Evolutionary conservation across 2,888 invertebrate species (phyloP), one percentile per base, ranked within the genome.

Genomic region (Agonopterix heracliana): DNA sequence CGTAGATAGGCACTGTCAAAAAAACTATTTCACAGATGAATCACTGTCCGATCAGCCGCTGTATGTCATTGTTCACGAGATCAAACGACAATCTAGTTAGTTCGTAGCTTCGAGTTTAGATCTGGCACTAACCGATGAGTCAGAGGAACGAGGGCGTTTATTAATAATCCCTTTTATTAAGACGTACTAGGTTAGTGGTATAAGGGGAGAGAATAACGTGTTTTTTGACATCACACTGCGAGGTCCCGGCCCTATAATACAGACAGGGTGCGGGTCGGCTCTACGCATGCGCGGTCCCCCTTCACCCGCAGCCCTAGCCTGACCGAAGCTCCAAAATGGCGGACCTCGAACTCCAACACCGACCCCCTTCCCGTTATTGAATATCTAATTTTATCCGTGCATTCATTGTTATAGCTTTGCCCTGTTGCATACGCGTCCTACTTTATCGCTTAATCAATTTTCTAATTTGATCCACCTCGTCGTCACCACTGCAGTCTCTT

Each of bases 351-450:
- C 80, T 69, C 72, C 79, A 70, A 77, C 80, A 5, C 26, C 26
- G 26, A 26, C 26, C 26, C 26, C 86, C 81, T 84, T 78, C 74
- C 75, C 70, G 78, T 81, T 88, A 88, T 87, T 86, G 87, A 87
- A 85, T 87, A 86, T 85, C 85, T 86, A 87, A 87, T 87, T 86
- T 85, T 86, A 82, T 80, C 78, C 68, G 68, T 83, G 78, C 81
- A 85, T 80, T 77, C 78, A 74, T 77, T 76, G 76, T 78, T 72
- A 69, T 69, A 70, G 57, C 66, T 66, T 63, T 67, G 64, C 61
- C 66, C 64, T 60, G 60, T 71, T 79, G 76, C 78, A 69, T 54
- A 73, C 56, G 54, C 63, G 63, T 57, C 59, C 63, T 61, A 64
- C 54, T 66, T 66, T 54, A 45, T 49, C 60, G 63, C 10, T 41